Evolutionary conservation across 2,113 vertebrate species (phyloP), one percentile per base, ranked within the genome.

Genomic region (Lepisosteus osseus): DNA sequence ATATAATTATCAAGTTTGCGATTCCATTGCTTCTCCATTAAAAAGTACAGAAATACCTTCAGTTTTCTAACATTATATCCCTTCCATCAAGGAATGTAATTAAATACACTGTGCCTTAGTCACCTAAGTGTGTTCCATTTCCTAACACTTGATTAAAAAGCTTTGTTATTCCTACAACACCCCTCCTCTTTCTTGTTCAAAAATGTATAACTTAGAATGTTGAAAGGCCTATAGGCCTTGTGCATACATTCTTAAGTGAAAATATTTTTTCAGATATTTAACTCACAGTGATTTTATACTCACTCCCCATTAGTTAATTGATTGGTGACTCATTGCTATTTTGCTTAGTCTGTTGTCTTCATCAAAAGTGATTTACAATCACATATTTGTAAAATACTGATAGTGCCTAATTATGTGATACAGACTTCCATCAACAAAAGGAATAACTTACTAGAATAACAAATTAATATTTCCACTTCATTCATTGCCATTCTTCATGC

Each of bases 101-200:
- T 71, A 75, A 73, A 77, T 63, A 70, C 44, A 55, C 64, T 56
- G 40, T 41, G 64, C 57, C 61, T 51, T 42, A 59, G 64, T 75
- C 61, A 59, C 65, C 54, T 47, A 65, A 57, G 72, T 68, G 67
- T 73, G 57, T 61, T 66, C 63, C 70, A 57, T 76, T 68, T 59
- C 69, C 64, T 70, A 55, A 29, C 59, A 68, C 61, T 73, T 73
- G 76, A 80, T 80, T 75, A 80, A 80, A 75, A 72, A 72, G 65
- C 76, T 77, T 72, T 75, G 75, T 71, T 71, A 75, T 69, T 63
- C 71, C 65, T 75, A 70, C 66, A 59, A 73, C 56, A 51, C 73
- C 56, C 68, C 67, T 63, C 69, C 71, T 59, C 65, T 61, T 62
- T 29, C 29, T 17, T 68, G 71, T 65, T 59, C 44, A 71, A 71